Percentiles rank a stretch among this genome's conserved stretches.
These are phyloP conservation scores for Orchesellides sinensis DNA, from an alignment of 2,888 invertebrate genomes.

Conservation along the genomic window DNA sequence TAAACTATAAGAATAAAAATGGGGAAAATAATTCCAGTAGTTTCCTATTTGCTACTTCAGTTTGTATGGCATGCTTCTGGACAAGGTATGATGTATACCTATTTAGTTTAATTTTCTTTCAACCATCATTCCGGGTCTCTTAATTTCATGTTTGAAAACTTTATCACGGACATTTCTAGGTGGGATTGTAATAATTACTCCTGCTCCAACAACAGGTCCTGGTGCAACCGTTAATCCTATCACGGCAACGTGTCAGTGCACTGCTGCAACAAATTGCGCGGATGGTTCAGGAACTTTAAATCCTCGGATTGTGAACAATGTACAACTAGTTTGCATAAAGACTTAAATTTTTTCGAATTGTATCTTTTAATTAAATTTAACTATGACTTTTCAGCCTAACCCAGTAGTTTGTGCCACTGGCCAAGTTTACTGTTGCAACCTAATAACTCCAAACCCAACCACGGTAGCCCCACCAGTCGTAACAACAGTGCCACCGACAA, in stretches of 20 bases:
- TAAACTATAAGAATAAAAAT: no score
- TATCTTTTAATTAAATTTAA: background rate
- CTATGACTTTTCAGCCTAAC: conserved; percentile 8
- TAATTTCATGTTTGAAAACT: no score
- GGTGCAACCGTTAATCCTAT: conserved; percentile 31
- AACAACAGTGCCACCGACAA: conserved; percentile 11
- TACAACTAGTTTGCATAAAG: conserved; percentile 19
- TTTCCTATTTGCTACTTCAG: no score
- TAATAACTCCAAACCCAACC: conserved; percentile 41
- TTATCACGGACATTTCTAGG: background rate
- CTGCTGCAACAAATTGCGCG: conserved; percentile 47
- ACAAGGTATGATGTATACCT: background rate
- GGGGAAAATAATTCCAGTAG: no score
- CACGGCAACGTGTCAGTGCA: conserved; percentile 45
- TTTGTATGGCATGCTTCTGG: background rate
- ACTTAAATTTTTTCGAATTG: background rate
- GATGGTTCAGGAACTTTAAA: conserved; percentile 60
- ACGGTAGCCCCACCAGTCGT: conserved; percentile 12
- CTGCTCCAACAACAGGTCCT: background rate
- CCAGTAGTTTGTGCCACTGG: conserved; percentile 43
- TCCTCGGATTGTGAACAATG: conserved; percentile 63
- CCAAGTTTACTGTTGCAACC: conserved; percentile 60
- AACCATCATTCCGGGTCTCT: no score
- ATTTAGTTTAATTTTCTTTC: no score
- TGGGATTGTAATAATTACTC: background rate